Evolutionary conservation across 2,113 vertebrate genomes (phyloP).

Genomic region (Rhynchopsitta pachyrhyncha): DNA sequence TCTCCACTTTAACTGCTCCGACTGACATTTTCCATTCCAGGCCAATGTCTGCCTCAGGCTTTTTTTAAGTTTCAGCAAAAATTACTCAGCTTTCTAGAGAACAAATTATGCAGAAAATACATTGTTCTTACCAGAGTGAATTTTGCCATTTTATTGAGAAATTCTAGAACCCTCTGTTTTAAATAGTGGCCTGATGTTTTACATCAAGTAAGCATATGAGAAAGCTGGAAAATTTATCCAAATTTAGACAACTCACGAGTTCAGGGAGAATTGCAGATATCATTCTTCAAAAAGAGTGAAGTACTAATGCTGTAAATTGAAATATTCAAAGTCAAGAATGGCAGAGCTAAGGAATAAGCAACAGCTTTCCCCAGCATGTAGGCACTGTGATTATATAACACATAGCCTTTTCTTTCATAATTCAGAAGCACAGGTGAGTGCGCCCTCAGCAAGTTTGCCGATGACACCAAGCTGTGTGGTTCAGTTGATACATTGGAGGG

Average conservation of each 20-base stretch:
- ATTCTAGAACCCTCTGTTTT: background rate
- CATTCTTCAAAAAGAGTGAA: background rate
- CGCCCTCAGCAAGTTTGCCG: too few species aligned
- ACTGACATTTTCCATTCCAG: constrained; percentile 10
- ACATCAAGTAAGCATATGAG: background rate
- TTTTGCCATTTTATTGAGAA: background rate
- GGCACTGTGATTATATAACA: background rate
- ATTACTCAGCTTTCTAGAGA: background rate
- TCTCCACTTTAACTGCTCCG: background rate
- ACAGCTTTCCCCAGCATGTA: background rate
- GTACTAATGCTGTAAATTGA: background rate
- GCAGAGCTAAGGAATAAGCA: background rate
- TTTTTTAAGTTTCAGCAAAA: background rate
- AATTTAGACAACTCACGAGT: background rate
- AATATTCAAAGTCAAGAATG: background rate
- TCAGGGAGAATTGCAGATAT: background rate
- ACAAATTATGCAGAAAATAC: background rate
- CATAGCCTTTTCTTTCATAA: background rate
- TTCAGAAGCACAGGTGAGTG: background rate
- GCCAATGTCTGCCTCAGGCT: background rate
- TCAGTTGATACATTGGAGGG: too few species aligned
- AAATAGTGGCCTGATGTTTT: background rate
- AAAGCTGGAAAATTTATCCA: background rate
- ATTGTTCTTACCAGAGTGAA: background rate
- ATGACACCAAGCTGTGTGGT: too few species aligned